Conservation (phyloP, 2,888 invertebrate genomes). For the Agonopterix subpropinquella region DNA sequence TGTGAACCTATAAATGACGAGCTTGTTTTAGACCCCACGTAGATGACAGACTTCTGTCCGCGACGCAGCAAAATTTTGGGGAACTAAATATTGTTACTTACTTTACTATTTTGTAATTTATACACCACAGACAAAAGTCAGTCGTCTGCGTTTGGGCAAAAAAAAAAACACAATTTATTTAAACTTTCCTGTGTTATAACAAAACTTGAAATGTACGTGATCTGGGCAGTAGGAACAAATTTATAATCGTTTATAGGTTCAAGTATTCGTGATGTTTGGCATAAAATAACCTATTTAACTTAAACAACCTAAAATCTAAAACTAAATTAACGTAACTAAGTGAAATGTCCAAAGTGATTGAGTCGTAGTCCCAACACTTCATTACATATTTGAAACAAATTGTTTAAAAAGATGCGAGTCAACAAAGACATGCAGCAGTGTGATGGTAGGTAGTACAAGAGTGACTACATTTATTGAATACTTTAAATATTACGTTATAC, state of each 20-base stretch:
- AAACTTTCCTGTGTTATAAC: too few relatives aligned
- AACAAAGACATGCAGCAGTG: slow-evolving; percentile 40
- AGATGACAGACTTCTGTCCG: too few relatives aligned
- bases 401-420: slow-evolving; percentile 19
- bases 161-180: too few relatives aligned
- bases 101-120: too few relatives aligned
- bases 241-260: slow-evolving; percentile 2
- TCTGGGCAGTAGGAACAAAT: background rate
- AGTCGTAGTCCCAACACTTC: slow-evolving; percentile 7
- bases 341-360: slow-evolving; percentile 9
- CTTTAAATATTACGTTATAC: slow-evolving; percentile 68
- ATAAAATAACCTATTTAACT: slow-evolving; percentile 9
- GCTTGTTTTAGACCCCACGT: too few relatives aligned
- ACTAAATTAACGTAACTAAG: slow-evolving; percentile 10
- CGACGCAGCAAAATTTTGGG: too few relatives aligned
- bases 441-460: slow-evolving; percentile 50
- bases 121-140: too few relatives aligned
- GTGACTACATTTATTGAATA: slow-evolving; percentile 47
- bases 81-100: too few relatives aligned
- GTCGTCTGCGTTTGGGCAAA: too few relatives aligned
- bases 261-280: slow-evolving; percentile 6
- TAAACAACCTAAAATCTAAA: slow-evolving; percentile 2
- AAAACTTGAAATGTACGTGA: too few relatives aligned
- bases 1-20: slow-evolving; percentile 1
- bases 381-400: slow-evolving; percentile 12